Base-by-base conservation (phyloP, 1,140 invertebrate species). In the Temnothorax nylanderi region DNA sequence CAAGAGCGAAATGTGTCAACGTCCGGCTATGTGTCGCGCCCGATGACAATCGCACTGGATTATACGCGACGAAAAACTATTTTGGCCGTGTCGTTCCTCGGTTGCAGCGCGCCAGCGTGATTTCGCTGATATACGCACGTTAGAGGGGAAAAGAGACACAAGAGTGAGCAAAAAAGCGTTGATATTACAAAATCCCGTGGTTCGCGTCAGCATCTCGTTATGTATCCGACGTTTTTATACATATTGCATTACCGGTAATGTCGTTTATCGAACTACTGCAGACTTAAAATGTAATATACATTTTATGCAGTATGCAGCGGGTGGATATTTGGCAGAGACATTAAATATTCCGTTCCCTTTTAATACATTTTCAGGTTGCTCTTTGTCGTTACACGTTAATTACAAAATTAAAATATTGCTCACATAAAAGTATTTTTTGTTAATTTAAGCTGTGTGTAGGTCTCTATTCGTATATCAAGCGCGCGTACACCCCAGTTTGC, bases 1-100 rank as follows among this genome's bases (percentile, higher is more conserved):
- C 80, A 75, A 89, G 81, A 90, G 89, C 90, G 92, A 94, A 93
- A 94, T 92, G 92, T 93, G 93, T 93, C 91, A 87, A 91, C 91
- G 91, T 91, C 91, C 91, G 82, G 89, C 81, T 89, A 56, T 26
- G 76, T 84, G 84, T 87, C 87, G 72, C 75, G 88, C 65, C 65
- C 81, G 84, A 89, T 89, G 88, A 89, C 90, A 87, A 84, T 85
- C 72, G 88, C 84, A 75, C 90, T 93, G 92, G 93, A 93, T 92
- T 93, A 92, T 92, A 85, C 82, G 62, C 89, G 90, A 89, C 89
- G 91, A 91, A 87, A 92, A 91, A 91, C 91, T 90, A 86, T 84
- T 84, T 84, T 84, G 69, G 80, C 41, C 80, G 54, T 64, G 80
- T 84, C 80, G 80, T 13, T 74, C 26, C 69, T 84, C 80, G 80